phyloP scores from a whole-genome alignment of 2,888 invertebrate genomes.

The Nymphalis urticae region DNA sequence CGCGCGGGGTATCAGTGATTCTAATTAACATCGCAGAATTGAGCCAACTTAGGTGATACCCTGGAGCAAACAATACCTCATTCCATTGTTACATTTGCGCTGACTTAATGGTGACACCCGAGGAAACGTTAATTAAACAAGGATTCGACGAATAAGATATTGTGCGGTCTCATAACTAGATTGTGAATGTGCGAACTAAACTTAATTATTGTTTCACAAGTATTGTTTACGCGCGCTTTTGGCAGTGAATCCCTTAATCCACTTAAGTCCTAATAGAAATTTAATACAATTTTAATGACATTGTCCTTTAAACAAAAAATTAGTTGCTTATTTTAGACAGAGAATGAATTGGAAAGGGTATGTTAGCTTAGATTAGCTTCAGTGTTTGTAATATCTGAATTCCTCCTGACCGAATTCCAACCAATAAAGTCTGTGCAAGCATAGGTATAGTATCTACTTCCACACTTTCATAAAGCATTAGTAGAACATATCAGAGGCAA shows the following conservation, averaged over 20 bases:
- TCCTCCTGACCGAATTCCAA: too few relatives aligned
- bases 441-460: too few relatives aligned
- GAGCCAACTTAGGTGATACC: constrained; percentile 45
- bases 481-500: too few relatives aligned
- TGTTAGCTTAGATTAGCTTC: too few relatives aligned
- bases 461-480: too few relatives aligned
- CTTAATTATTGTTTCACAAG: constrained; percentile 27
- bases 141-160: constrained; percentile 61
- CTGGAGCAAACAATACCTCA: constrained; percentile 63
- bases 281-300: constrained; percentile 3
- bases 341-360: too few relatives aligned
- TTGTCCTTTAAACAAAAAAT: not conserved
- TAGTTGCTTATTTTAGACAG: too few relatives aligned
- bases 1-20: constrained; percentile 41
- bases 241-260: constrained; percentile 4
- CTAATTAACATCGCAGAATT: constrained; percentile 44
- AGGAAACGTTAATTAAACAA: constrained; percentile 76
- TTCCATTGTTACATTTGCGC: constrained; percentile 51
- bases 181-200: constrained; percentile 31
- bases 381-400: too few relatives aligned
- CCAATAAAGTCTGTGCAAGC: too few relatives aligned
- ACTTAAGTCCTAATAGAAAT: not conserved
- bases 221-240: constrained; percentile 19
- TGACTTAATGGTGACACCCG: constrained; percentile 74
- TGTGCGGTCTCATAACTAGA: constrained; percentile 49